A percentile compares a stretch with the other conserved stretches of the same genome.
phyloP scores from a whole-genome alignment of 2,113 vertebrate species.

The Urocolius indicus region DNA sequence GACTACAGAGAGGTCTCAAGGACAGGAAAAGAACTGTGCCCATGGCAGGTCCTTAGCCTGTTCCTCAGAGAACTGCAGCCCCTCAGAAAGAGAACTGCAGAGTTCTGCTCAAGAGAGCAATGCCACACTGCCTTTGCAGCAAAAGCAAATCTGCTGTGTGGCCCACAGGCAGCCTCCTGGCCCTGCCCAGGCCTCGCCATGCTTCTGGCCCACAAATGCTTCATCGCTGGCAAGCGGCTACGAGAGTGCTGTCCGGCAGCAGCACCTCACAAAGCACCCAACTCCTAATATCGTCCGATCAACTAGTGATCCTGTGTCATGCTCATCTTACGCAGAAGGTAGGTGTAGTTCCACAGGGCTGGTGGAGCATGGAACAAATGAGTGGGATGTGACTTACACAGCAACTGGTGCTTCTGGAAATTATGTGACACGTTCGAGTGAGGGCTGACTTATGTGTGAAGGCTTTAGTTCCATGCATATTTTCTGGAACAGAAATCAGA shows the following conservation, averaged over 20 bases:
- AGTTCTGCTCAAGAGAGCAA: slow-evolving; percentile 4
- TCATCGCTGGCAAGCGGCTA: background rate
- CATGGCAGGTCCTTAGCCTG: slow-evolving; percentile 72
- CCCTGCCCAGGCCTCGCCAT: slow-evolving; percentile 63
- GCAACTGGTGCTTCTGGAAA: background rate
- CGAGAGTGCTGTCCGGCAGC: slow-evolving; percentile 62
- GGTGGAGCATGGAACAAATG: fast-evolving
- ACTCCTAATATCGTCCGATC: slow-evolving; percentile 86
- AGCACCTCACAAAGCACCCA: slow-evolving; percentile 48
- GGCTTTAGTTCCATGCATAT: background rate
- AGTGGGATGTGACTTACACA: background rate
- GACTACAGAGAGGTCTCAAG: slow-evolving; percentile 51
- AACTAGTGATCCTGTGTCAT: slow-evolving; percentile 91
- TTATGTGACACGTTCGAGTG: fast-evolving
- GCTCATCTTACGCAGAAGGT: slow-evolving; percentile 83
- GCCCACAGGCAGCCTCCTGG: slow-evolving; percentile 78
- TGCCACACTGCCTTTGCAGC: slow-evolving; percentile 66
- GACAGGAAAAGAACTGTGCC: slow-evolving; percentile 70
- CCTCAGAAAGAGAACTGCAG: slow-evolving; percentile 76
- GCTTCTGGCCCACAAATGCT: slow-evolving; percentile 57
- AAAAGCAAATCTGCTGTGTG: slow-evolving; percentile 83
- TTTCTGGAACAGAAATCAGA: background rate
- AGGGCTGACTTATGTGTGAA: background rate
- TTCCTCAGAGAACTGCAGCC: slow-evolving; percentile 80
- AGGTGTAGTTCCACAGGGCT: background rate